Percentiles rank a stretch among this genome's conserved stretches.
phyloP scores from a whole-genome alignment of 1,140 invertebrate genomes.

The Acromyrmex charruanus region DNA sequence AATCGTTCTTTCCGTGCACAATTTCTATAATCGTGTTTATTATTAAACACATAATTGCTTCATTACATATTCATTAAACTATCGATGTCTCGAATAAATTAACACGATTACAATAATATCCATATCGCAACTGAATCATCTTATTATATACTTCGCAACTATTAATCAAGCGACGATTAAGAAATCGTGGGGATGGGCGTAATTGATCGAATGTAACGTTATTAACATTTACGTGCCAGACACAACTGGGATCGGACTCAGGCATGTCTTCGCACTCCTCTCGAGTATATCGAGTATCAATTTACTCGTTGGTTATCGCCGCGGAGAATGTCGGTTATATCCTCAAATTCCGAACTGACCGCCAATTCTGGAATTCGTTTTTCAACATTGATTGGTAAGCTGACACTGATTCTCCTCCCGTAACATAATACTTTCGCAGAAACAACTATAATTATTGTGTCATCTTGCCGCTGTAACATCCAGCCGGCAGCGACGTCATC shows the following conservation, averaged over 20 bases:
- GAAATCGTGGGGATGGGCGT: constrained; percentile 2
- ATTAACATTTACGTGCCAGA: constrained; percentile 19
- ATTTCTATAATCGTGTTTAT: background rate
- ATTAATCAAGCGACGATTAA: constrained; percentile 7
- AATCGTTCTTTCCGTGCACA: background rate
- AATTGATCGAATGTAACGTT: background rate
- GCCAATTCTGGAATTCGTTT: constrained; percentile 61
- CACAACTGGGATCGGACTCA: background rate
- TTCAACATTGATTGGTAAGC: constrained; percentile 79
- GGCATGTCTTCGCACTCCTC: constrained; percentile 12
- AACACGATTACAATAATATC: constrained; percentile 7
- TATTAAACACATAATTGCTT: background rate
- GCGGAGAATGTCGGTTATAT: constrained; percentile 72
- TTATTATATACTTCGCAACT: background rate
- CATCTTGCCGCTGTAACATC: background rate
- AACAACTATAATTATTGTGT: constrained; percentile 34
- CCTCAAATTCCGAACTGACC: constrained; percentile 61
- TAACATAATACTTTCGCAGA: constrained; percentile 55
- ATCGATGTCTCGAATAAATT: constrained; percentile 9
- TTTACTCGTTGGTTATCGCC: constrained; percentile 58
- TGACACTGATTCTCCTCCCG: constrained; percentile 70
- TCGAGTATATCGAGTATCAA: constrained; percentile 50
- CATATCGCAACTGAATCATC: background rate
- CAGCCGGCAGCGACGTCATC: background rate
- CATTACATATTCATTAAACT: background rate